Conservation (phyloP, 2,113 vertebrate genomes). For the Oncorhynchus masou region DNA sequence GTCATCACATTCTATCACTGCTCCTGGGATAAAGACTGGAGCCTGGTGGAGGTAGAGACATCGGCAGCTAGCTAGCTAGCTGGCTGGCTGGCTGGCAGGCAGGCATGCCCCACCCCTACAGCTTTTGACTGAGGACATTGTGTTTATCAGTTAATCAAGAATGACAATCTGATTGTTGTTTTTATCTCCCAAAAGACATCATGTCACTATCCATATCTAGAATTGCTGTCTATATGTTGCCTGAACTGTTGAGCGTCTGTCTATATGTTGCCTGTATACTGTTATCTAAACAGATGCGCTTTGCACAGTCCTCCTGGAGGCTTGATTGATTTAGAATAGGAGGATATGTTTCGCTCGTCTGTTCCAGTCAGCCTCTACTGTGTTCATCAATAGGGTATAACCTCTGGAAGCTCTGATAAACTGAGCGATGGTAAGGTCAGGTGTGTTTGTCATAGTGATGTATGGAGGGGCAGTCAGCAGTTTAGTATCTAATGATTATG, state of each 20-base stretch:
- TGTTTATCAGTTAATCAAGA: constrained; percentile 8
- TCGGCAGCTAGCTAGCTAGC: background rate
- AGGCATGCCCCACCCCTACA: background rate
- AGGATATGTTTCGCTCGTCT: too few relatives aligned
- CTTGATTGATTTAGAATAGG: too few relatives aligned
- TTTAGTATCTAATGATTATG: constrained; percentile 48
- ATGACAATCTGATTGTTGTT: background rate
- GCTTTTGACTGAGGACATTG: background rate
- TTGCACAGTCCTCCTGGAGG: too few relatives aligned
- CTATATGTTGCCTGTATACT: too few relatives aligned
- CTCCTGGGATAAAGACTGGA: background rate
- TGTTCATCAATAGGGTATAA: background rate
- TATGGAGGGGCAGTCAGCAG: constrained; percentile 39
- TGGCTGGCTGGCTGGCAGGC: background rate
- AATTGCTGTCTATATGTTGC: background rate
- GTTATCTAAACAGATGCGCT: too few relatives aligned
- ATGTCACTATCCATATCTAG: too few relatives aligned
- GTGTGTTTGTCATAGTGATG: background rate
- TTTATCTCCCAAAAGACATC: constrained; percentile 7
- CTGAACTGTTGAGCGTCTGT: background rate
- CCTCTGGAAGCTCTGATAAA: background rate
- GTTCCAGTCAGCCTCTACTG: too few relatives aligned
- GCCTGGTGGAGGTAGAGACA: background rate
- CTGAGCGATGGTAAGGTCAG: background rate
- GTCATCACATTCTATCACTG: background rate